Evolutionary conservation across 2,888 invertebrate genomes (phyloP).

Genomic region (Nemurella pictetii): DNA sequence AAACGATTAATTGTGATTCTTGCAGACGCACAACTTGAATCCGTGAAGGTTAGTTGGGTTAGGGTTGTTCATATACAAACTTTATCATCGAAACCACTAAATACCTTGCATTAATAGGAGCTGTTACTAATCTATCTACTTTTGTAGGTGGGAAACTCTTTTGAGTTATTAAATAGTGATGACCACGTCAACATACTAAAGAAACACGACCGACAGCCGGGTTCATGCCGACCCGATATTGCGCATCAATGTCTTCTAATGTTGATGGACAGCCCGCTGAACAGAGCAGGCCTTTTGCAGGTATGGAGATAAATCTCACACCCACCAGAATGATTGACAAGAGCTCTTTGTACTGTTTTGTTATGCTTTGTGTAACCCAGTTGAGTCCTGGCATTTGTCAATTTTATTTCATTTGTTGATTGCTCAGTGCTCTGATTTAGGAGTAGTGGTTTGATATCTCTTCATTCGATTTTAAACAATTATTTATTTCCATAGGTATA

Average conservation of each 20-base stretch:
- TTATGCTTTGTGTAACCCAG: too few relatives aligned
- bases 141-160: conserved; percentile 79
- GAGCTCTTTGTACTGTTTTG: too few relatives aligned
- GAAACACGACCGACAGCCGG: conserved; percentile 84
- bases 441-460: too few relatives aligned
- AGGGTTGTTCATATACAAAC: conserved; percentile 4
- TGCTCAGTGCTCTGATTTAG: too few relatives aligned
- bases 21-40: conserved; percentile 93
- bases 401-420: too few relatives aligned
- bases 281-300: conserved; percentile 94
- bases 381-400: too few relatives aligned
- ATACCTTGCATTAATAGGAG: not conserved
- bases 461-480: too few relatives aligned
- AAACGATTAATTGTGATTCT: conserved; percentile 90
- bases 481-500: conserved; percentile 69
- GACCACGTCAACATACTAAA: conserved; percentile 84
- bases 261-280: conserved; percentile 96
- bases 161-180: conserved; percentile 92
- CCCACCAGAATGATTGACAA: too few relatives aligned
- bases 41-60: conserved; percentile 76
- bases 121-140: conserved; percentile 26
- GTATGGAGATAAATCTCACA: too few relatives aligned
- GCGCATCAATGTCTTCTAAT: conserved; percentile 96
- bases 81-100: not conserved
- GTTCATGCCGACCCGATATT: conserved; percentile 93